phyloP scores from a whole-genome alignment of 1,140 invertebrate genomes.

The Temnothorax longispinosus region DNA sequence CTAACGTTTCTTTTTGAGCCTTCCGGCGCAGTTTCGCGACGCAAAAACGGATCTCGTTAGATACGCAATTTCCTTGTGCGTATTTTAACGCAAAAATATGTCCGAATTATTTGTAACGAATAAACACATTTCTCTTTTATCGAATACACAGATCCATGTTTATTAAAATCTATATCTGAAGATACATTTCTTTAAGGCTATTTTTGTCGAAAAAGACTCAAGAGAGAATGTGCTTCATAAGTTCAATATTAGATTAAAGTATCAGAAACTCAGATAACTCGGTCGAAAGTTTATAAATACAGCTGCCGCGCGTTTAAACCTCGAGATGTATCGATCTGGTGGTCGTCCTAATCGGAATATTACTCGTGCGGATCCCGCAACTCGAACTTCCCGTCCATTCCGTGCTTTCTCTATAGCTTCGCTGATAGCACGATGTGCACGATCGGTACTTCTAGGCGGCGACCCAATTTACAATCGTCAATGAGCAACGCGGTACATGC shows the following conservation, averaged over 20 bases:
- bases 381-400: slow-evolving; percentile 1
- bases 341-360: slow-evolving; percentile 8
- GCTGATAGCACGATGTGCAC: slow-evolving; percentile 1
- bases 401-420: slow-evolving; percentile 33
- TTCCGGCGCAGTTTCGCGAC: not conserved
- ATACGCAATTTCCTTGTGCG: not conserved
- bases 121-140: not conserved
- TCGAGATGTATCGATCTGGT: no score
- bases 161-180: not conserved
- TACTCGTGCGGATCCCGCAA: not conserved
- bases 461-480: slow-evolving; percentile 67
- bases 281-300: not conserved
- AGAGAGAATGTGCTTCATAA: not conserved
- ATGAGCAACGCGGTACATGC: slow-evolving; percentile 51
- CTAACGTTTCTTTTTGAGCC: not conserved
- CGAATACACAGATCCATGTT: not conserved
- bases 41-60: not conserved
- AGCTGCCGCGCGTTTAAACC: not conserved
- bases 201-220: not conserved
- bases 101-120: not conserved
- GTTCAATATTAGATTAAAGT: not conserved
- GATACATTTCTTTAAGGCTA: not conserved
- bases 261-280: not conserved
- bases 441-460: slow-evolving; percentile 49
- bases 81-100: not conserved